Evolutionary conservation across 2,113 vertebrate species (phyloP).

Genomic region (Corythoichthys haematopterus): DNA sequence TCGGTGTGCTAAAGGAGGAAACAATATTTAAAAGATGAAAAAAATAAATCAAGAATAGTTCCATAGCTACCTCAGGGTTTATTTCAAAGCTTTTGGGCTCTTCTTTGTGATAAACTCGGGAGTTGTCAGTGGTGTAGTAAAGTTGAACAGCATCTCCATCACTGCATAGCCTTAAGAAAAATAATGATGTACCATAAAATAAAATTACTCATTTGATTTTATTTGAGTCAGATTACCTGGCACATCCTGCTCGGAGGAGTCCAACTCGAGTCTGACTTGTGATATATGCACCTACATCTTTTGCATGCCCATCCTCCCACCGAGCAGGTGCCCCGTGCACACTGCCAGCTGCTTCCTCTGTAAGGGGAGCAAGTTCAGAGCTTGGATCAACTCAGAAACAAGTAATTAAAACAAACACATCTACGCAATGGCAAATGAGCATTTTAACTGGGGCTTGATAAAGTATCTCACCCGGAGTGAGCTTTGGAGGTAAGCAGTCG

Average conservation of each 20-base stretch:
- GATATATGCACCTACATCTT: conserved; percentile 64
- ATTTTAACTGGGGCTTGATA: neutral
- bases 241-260: conserved; percentile 77
- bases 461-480: conserved; percentile 68
- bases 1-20: conserved; percentile 74
- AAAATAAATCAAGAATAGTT: neutral
- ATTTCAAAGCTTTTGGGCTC: conserved; percentile 86
- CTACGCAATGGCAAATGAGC: neutral
- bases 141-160: conserved; percentile 80
- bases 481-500: conserved; percentile 86
- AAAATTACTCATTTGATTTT: neutral
- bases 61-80: conserved; percentile 70
- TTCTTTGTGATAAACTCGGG: conserved; percentile 91
- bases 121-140: conserved; percentile 87
- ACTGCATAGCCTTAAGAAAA: conserved; percentile 75
- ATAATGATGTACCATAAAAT: neutral
- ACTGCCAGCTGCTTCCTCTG: conserved; percentile 78
- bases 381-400: neutral
- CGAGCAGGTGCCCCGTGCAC: conserved; percentile 77
- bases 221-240: conserved; percentile 60
- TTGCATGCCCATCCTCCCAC: conserved; percentile 75
- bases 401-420: neutral
- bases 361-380: neutral
- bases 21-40: neutral
- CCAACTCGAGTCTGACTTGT: conserved; percentile 78